Evolutionary conservation across 2,113 vertebrate species (phyloP), one percentile per base, ranked within the genome.

Genomic region (Tilapia sparmanii): DNA sequence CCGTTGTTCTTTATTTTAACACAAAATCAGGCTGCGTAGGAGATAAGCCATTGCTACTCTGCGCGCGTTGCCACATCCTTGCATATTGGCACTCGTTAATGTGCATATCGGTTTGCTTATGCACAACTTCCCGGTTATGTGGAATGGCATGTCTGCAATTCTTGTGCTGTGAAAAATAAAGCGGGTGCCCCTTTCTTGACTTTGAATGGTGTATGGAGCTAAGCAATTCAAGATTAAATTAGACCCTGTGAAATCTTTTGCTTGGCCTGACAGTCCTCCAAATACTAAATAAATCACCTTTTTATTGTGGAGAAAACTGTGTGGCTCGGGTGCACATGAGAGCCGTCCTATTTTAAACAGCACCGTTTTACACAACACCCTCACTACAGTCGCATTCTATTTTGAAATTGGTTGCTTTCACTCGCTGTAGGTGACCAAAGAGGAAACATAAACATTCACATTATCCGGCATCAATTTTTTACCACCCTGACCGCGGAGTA

Each of bases 201-300:
- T 84, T 66, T 61, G 68, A 83, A 87, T 59, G 82, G 83, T 89
- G 79, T 86, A 87, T 78, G 86, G 83, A 91, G 84, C 89, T 83
- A 61, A 88, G 85, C 90, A 90, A 91, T 94, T 94, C 90, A 81
- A 90, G 87, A 91, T 90, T 92, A 95, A 94, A 94, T 94, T 93
- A 90, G 86, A 91, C 85, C 73, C 82, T 82, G 82, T 90, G 91
- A 94, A 89, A 93, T 84, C 61, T 68, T 45, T 18, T 73, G 80
- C 81, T 80, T 59, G 80, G 82, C 85, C 86, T 93, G 92, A 94
- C 91, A 93, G 86, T 82, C 89, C 66, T 59, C 85, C 86, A 90
- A 87, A 93, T 78, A 89, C 84, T 90, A 93, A 94, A 94, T 92
- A 92, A 95, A 95, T 92, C 90, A 94, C 88, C 80, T 92, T 93